phyloP scores from a whole-genome alignment of 37 sponge, comb jelly and placozoan genomes.

The Beroe forskalii region DNA sequence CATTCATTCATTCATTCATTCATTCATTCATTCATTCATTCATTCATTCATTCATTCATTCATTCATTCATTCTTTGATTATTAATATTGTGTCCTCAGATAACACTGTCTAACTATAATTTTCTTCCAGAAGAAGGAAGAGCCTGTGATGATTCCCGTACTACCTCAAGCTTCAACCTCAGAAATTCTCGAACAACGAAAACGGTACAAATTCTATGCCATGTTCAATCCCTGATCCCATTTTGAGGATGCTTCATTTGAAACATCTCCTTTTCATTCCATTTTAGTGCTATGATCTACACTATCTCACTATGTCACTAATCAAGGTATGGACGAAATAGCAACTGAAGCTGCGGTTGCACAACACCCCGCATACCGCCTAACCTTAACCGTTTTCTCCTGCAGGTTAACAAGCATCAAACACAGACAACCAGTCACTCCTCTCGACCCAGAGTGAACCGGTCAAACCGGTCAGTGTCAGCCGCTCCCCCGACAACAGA shows the following conservation, averaged over 20 bases:
- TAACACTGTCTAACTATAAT: not conserved
- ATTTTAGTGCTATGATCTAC: too few relatives aligned
- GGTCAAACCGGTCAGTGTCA: not conserved
- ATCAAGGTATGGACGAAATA: too few relatives aligned
- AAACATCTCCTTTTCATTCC: too few relatives aligned
- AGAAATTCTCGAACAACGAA: constrained; percentile 3
- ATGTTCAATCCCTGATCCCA: not conserved
- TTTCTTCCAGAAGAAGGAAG: constrained; percentile 27
- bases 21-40: too few relatives aligned
- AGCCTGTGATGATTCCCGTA: constrained; percentile 17
- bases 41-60: too few relatives aligned
- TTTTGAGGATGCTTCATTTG: not conserved
- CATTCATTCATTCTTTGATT: too few relatives aligned
- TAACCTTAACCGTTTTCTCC: too few relatives aligned
- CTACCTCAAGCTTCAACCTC: constrained; percentile 18
- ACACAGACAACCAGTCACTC: constrained; percentile 41
- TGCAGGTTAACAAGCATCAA: constrained; percentile 23
- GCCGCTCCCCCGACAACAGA: not conserved
- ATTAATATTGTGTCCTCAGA: too few relatives aligned
- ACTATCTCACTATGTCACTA: too few relatives aligned
- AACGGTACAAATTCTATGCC: constrained; percentile 32
- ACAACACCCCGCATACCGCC: too few relatives aligned
- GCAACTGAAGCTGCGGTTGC: too few relatives aligned
- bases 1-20: too few relatives aligned
- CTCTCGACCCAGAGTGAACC: constrained; percentile 59